Evolutionary conservation across 2,888 invertebrate genomes (phyloP).

Genomic region (Periphyllus acericola): DNA sequence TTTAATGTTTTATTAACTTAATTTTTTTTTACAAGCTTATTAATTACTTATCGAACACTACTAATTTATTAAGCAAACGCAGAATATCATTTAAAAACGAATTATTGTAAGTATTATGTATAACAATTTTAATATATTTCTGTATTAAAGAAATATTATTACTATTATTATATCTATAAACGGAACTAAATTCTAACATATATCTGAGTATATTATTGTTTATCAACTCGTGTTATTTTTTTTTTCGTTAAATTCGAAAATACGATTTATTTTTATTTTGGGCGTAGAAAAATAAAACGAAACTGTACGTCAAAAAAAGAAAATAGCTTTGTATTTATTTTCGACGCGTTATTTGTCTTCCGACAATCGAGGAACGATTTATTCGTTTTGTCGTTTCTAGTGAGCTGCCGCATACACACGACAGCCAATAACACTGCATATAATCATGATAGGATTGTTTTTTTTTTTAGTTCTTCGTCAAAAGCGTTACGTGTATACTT

Average conservation of each 20-base stretch:
- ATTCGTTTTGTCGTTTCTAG: constrained; percentile 17
- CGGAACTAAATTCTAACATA: too few species aligned
- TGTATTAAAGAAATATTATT: too few species aligned
- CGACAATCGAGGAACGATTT: background rate
- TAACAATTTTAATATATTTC: too few species aligned
- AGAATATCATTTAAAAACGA: too few species aligned
- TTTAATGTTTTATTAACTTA: too few species aligned
- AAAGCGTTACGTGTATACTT: background rate
- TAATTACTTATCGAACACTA: too few species aligned
- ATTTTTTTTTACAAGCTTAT: too few species aligned
- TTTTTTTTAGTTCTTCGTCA: background rate
- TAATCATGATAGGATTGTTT: background rate
- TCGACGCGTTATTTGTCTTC: background rate
- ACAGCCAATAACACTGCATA: background rate
- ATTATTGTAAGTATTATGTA: too few species aligned
- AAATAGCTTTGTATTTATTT: constrained; percentile 5
- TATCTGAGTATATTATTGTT: background rate
- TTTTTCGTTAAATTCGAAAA: background rate
- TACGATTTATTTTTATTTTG: background rate
- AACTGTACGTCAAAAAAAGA: background rate
- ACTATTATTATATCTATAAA: too few species aligned
- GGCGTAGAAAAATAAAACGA: constrained; percentile 6
- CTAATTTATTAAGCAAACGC: too few species aligned
- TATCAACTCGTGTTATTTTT: background rate
- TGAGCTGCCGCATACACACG: background rate